Evolutionary conservation across 2,888 invertebrate genomes (phyloP).

Genomic region (Geophilus truncorum): DNA sequence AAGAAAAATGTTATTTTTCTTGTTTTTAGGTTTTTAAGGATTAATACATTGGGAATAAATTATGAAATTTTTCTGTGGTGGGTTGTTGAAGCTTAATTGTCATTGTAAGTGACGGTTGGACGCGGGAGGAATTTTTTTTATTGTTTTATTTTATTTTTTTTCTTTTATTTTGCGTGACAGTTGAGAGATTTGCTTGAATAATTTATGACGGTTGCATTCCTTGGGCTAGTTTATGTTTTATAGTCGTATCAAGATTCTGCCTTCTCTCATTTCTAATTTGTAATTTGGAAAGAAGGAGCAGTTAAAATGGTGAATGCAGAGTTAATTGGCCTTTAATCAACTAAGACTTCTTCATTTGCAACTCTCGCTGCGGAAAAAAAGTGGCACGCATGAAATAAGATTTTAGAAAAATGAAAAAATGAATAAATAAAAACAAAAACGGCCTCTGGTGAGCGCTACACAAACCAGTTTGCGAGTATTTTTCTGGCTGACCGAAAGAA

Average conservation of each 20-base stretch:
- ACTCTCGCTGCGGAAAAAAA: not conserved
- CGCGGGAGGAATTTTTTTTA: not conserved
- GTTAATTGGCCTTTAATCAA: not conserved
- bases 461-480: not conserved
- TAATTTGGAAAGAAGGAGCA: not conserved
- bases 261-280: not conserved
- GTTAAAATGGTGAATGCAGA: not conserved
- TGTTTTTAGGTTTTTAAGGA: no score
- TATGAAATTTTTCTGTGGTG: not conserved
- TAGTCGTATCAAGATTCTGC: not conserved
- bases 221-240: not conserved
- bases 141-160: no score
- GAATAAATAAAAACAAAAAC: not conserved
- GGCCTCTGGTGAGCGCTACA: not conserved
- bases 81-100: not conserved
- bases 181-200: not conserved
- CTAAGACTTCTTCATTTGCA: not conserved
- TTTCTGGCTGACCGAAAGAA: not conserved
- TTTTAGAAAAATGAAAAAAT: not conserved
- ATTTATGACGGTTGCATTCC: not conserved
- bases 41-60: not conserved
- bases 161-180: not conserved
- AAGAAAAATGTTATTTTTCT: no score
- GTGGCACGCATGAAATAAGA: not conserved
- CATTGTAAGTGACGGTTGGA: not conserved